Percentiles rank a stretch among this genome's conserved stretches.
phyloP scores from a whole-genome alignment of 2,113 vertebrate species.

The Sinocyclocheilus anophthalmus region DNA sequence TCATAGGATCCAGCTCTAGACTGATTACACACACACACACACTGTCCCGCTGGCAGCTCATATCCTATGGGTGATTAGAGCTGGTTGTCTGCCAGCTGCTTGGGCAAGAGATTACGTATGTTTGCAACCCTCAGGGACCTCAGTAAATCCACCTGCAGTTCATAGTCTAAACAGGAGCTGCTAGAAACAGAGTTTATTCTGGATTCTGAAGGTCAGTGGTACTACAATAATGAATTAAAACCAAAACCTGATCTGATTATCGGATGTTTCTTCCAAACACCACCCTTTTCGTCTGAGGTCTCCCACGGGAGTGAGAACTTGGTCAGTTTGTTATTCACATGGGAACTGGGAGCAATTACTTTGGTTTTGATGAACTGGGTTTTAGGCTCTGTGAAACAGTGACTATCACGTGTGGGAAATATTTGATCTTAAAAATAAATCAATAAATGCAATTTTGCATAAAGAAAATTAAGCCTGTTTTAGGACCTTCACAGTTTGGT shows the following conservation, averaged over 20 bases:
- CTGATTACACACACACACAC: slow-evolving; percentile 30
- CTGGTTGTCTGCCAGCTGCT: slow-evolving; percentile 23
- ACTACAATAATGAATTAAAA: background rate
- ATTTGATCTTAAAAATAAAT: background rate
- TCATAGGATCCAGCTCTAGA: slow-evolving; percentile 34
- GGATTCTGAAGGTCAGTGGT: slow-evolving; percentile 15
- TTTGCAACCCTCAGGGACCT: background rate
- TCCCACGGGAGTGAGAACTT: slow-evolving; percentile 8
- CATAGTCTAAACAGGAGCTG: slow-evolving; percentile 3
- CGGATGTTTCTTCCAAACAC: slow-evolving; percentile 1
- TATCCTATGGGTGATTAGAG: slow-evolving; percentile 3
- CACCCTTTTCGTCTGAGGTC: background rate
- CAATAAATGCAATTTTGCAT: background rate
- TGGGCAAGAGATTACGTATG: background rate
- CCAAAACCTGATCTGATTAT: background rate
- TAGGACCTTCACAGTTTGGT: background rate
- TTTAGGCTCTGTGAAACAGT: background rate
- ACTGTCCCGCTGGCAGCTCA: background rate
- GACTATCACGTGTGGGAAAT: background rate
- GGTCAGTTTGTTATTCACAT: background rate
- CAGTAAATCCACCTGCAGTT: slow-evolving; percentile 19
- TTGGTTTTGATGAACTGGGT: background rate
- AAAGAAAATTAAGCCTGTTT: background rate
- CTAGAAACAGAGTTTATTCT: background rate
- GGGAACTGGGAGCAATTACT: background rate